phyloP scores from a whole-genome alignment of 2,888 invertebrate genomes.

The Sthenelais limicola region DNA sequence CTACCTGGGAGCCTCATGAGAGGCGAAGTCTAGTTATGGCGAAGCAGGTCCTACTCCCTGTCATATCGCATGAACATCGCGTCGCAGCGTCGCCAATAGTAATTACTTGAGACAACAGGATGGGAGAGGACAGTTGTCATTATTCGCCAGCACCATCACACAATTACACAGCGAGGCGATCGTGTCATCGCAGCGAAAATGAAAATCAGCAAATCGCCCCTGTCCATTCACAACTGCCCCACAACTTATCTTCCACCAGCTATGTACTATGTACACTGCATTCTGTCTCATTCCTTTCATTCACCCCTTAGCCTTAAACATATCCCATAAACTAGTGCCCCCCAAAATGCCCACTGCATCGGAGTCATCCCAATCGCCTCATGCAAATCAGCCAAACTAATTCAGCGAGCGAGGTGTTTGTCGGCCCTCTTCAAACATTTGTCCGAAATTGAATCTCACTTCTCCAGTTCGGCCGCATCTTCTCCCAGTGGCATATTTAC shows the following conservation, averaged over 20 bases:
- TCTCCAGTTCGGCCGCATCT: slow-evolving; percentile 34
- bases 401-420: slow-evolving; percentile 37
- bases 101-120: slow-evolving; percentile 39
- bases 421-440: slow-evolving; percentile 31
- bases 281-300: too few species aligned
- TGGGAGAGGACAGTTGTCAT: slow-evolving; percentile 29
- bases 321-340: too few species aligned
- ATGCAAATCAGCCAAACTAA: slow-evolving; percentile 32
- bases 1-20: too few species aligned
- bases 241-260: too few species aligned
- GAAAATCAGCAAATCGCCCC: too few species aligned
- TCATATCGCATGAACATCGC: slow-evolving; percentile 10
- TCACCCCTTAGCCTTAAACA: too few species aligned
- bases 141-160: slow-evolving; percentile 7
- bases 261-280: too few species aligned
- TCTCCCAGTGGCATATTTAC: slow-evolving; percentile 23
- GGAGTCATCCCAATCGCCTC: too few species aligned
- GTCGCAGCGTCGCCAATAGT: slow-evolving; percentile 2
- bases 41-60: background rate
- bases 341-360: too few species aligned
- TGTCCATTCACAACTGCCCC: too few species aligned
- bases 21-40: too few species aligned
- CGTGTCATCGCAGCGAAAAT: slow-evolving; percentile 30
- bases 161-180: slow-evolving; percentile 33
- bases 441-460: slow-evolving; percentile 37